Conservation (phyloP, 2,797 vertebrate genomes). For the Schizopygopsis malacanthus region DNA sequence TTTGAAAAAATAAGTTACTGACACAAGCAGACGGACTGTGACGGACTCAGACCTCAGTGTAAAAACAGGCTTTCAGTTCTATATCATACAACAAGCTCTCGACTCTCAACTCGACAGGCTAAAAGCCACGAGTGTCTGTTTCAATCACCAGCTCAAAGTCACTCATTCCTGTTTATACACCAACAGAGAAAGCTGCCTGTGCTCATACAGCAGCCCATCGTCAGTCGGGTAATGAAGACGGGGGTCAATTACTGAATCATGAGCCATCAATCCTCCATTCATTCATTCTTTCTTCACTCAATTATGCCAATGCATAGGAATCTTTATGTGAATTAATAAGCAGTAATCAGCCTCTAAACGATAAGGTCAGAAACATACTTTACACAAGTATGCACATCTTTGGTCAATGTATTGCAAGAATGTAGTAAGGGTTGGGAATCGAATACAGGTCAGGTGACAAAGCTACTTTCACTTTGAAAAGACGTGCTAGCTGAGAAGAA, state of each 20-base stretch:
- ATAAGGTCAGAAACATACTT: background rate
- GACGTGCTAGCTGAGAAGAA: too few species aligned
- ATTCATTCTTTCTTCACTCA: constrained; percentile 10
- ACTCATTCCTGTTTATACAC: constrained; percentile 35
- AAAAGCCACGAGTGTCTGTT: constrained; percentile 45
- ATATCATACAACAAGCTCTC: constrained; percentile 22
- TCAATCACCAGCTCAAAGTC: constrained; percentile 56
- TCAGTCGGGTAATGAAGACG: constrained; percentile 33
- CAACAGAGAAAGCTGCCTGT: constrained; percentile 7
- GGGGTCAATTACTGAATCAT: background rate
- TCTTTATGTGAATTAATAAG: background rate
- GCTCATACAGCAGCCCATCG: background rate
- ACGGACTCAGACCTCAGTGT: constrained; percentile 23
- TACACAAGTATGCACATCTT: background rate
- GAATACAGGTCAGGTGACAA: too few species aligned
- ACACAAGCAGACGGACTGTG: constrained; percentile 24
- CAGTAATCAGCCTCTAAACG: background rate
- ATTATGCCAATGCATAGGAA: background rate
- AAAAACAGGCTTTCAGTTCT: constrained; percentile 40
- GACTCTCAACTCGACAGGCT: constrained; percentile 17
- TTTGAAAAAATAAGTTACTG: constrained; percentile 2
- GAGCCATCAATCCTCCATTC: background rate
- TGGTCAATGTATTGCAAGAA: background rate
- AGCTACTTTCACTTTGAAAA: too few species aligned
- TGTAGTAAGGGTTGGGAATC: background rate